Evolutionary conservation across 2,797 vertebrate genomes (phyloP).

Genomic region (Harpagifer antarcticus): DNA sequence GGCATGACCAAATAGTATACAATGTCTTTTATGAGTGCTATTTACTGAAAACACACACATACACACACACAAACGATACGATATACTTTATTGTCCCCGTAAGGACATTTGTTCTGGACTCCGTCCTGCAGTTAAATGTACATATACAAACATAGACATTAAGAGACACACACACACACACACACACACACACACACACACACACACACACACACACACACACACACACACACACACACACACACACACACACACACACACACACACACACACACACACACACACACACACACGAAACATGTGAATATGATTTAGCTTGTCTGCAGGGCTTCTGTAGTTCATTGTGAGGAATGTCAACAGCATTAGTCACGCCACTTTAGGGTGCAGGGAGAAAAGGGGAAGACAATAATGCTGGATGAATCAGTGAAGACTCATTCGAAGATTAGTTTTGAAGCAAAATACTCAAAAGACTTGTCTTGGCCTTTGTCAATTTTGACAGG

Average conservation of each 20-base stretch:
- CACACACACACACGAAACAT: conserved; percentile 6
- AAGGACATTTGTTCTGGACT: too few species aligned
- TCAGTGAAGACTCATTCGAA: conserved; percentile 24
- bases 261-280: too few species aligned
- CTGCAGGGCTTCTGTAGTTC: conserved; percentile 10
- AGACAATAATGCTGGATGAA: conserved; percentile 38
- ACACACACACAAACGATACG: too few species aligned
- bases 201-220: too few species aligned
- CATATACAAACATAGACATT: too few species aligned
- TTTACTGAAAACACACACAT: too few species aligned
- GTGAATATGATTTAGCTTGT: background rate
- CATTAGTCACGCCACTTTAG: conserved; percentile 45
- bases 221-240: too few species aligned
- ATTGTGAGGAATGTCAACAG: conserved; percentile 35
- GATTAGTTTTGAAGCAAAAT: conserved; percentile 20
- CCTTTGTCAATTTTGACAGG: conserved; percentile 35
- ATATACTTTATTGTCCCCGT: too few species aligned
- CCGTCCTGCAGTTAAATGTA: too few species aligned
- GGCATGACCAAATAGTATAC: background rate
- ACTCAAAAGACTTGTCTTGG: background rate
- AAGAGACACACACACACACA: too few species aligned
- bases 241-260: too few species aligned
- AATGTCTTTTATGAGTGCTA: background rate
- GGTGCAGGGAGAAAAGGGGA: conserved; percentile 2
- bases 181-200: too few species aligned